phyloP scores from a whole-genome alignment of 2,113 vertebrate species.

The Otus sunia region DNA sequence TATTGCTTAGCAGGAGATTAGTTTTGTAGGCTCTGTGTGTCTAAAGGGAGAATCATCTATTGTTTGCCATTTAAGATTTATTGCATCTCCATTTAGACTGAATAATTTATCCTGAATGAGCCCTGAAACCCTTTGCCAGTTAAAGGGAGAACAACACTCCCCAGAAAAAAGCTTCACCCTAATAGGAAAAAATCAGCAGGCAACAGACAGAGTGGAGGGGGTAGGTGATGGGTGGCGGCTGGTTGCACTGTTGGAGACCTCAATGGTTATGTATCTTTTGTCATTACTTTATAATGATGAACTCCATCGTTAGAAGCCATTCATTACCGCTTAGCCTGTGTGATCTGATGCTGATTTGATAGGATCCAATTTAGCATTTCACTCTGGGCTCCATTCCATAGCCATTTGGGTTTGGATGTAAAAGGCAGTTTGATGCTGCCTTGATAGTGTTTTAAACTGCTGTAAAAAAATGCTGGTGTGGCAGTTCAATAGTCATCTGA shows the following conservation, averaged over 20 bases:
- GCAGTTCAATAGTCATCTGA: slow-evolving; percentile 29
- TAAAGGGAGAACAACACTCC: background rate
- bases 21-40: background rate
- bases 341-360: slow-evolving; percentile 75
- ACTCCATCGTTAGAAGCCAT: slow-evolving; percentile 63
- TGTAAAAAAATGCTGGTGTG: slow-evolving; percentile 68
- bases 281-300: slow-evolving; percentile 56
- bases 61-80: slow-evolving; percentile 63
- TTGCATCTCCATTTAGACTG: background rate
- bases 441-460: slow-evolving; percentile 78
- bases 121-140: background rate
- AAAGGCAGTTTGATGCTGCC: slow-evolving; percentile 73
- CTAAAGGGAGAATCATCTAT: slow-evolving; percentile 42
- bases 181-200: slow-evolving; percentile 13
- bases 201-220: background rate
- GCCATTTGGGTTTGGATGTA: slow-evolving; percentile 71
- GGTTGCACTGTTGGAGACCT: slow-evolving; percentile 22
- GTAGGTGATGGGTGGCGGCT: background rate
- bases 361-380: slow-evolving; percentile 78
- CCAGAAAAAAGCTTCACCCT: slow-evolving; percentile 19
- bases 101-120: slow-evolving; percentile 63
- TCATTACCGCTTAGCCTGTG: slow-evolving; percentile 66
- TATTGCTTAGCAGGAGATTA: slow-evolving; percentile 38
- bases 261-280: slow-evolving; percentile 16
- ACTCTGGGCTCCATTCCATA: slow-evolving; percentile 77